Evolutionary conservation across 1,140 invertebrate genomes (phyloP).

Genomic region (Oreohelix idahoensis): DNA sequence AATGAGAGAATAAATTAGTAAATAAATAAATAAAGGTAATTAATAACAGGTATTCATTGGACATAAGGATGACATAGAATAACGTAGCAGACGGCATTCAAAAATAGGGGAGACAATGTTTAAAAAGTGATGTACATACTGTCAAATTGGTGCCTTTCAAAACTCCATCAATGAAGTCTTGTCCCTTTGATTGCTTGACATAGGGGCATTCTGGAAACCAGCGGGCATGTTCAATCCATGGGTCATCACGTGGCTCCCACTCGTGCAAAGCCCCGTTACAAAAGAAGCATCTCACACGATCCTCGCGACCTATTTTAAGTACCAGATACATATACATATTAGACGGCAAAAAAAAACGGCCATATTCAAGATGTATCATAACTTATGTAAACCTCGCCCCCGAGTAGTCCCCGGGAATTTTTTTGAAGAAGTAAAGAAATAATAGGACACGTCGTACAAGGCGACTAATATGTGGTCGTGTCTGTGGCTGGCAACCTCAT

Average conservation of each 20-base stretch:
- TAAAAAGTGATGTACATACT: background rate
- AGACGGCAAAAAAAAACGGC: too few relatives aligned
- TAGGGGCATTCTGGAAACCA: conserved; percentile 80
- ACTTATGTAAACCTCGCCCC: too few relatives aligned
- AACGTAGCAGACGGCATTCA: too few relatives aligned
- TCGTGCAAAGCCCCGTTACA: conserved; percentile 82
- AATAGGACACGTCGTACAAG: too few relatives aligned
- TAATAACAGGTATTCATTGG: background rate
- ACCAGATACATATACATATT: background rate
- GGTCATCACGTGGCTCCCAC: conserved; percentile 83
- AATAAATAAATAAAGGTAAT: background rate
- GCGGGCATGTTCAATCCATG: conserved; percentile 81
- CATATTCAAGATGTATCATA: too few relatives aligned
- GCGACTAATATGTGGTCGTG: too few relatives aligned
- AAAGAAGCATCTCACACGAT: conserved; percentile 87
- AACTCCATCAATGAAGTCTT: conserved; percentile 79
- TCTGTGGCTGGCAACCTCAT: too few relatives aligned
- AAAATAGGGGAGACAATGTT: too few relatives aligned
- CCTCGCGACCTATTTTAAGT: conserved; percentile 76
- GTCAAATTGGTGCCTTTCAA: conserved; percentile 1
- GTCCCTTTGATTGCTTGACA: conserved; percentile 83
- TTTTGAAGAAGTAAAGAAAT: too few relatives aligned
- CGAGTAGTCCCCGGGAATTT: too few relatives aligned
- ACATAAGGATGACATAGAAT: too few relatives aligned
- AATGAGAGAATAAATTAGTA: background rate